Evolutionary conservation across 2,113 vertebrate species (phyloP).

Genomic region (Aplodontia rufa): DNA sequence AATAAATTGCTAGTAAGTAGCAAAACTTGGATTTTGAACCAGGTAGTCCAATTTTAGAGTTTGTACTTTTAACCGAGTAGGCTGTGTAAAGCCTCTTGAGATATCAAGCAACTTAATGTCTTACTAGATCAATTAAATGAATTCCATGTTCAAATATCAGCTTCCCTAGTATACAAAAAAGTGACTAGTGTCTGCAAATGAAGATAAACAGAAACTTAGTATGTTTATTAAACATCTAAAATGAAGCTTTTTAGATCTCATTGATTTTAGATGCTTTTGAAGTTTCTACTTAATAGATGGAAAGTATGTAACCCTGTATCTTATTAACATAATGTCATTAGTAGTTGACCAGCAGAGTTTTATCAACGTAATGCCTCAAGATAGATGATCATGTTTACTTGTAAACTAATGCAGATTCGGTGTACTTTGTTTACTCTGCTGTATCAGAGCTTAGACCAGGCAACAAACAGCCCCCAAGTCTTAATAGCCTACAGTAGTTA

Average conservation of each 20-base stretch:
- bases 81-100: not conserved
- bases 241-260: not conserved
- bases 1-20: not conserved
- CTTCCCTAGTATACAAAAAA: not conserved
- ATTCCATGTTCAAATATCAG: not conserved
- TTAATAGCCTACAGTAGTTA: not conserved
- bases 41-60: not conserved
- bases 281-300: not conserved
- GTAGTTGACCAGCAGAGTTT: not conserved
- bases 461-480: not conserved
- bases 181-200: not conserved
- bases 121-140: constrained; percentile 11
- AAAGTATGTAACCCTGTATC: not conserved
- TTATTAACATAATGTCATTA: not conserved
- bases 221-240: constrained; percentile 40
- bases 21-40: not conserved
- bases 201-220: constrained; percentile 11
- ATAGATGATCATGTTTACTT: not conserved
- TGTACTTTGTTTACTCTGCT: not conserved
- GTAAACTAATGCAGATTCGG: not conserved
- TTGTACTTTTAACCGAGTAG: not conserved
- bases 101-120: not conserved
- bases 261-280: not conserved
- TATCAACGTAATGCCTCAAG: not conserved
- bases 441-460: not conserved